These are phyloP conservation scores for Python bivittatus DNA, from an alignment of 2,113 vertebrate genomes.

Conservation along the genomic window DNA sequence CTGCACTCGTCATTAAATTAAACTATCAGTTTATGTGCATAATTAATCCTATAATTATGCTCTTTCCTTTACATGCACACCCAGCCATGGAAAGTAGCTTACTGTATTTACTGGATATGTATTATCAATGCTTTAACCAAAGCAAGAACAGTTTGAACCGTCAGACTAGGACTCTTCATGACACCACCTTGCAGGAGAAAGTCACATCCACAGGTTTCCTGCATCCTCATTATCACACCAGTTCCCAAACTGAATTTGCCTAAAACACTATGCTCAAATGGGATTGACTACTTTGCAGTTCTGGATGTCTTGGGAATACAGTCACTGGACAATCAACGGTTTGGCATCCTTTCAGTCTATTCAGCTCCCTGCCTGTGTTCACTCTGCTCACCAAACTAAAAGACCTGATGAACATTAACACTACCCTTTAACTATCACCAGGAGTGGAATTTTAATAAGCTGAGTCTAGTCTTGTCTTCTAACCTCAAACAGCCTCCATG, in stretches of 20 bases:
- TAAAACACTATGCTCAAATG: neutral
- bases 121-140: neutral
- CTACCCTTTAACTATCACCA: neutral
- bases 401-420: neutral
- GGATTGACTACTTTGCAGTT: neutral
- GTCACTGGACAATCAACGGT: neutral
- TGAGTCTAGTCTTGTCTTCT: neutral
- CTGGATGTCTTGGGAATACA: neutral
- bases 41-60: neutral
- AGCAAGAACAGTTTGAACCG: neutral
- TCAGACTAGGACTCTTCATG: neutral
- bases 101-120: neutral
- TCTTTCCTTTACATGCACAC: neutral
- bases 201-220: too few relatives aligned
- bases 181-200: neutral
- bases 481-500: neutral
- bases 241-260: neutral
- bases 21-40: neutral
- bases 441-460: neutral
- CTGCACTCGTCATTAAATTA: neutral
- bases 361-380: neutral
- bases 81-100: neutral
- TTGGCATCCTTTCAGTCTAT: neutral
- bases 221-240: neutral
- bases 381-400: too few relatives aligned